Percentiles rank a stretch among this genome's conserved stretches.
Conservation (phyloP, 1,140 invertebrate species). For the Panagrolaimus sp. region DNA sequence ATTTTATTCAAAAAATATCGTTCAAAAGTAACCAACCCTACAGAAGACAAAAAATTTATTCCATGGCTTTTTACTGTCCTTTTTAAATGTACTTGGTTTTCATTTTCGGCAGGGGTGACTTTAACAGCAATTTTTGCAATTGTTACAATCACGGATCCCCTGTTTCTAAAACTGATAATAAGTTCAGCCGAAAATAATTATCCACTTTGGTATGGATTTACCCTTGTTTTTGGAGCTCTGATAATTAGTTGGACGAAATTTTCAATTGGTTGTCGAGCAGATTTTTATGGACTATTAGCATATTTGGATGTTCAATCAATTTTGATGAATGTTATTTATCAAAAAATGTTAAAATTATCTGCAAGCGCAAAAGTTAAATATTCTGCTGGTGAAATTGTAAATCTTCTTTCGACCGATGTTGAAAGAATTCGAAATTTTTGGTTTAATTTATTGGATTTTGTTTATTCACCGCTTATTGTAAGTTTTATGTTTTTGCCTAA, state of each 20-base stretch:
- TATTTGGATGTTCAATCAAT: background rate
- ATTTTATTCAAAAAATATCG: no score
- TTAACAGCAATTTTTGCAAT: no score
- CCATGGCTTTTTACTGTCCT: no score
- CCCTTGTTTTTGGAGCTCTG: background rate
- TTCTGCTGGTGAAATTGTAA: background rate
- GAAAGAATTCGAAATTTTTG: background rate
- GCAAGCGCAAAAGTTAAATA: background rate
- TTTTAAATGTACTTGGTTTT: no score
- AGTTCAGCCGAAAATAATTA: slow-evolving; percentile 2
- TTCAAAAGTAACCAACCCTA: no score
- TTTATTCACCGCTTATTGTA: background rate
- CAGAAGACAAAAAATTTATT: no score
- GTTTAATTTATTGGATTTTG: background rate
- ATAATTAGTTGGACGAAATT: background rate
- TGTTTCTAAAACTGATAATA: background rate
- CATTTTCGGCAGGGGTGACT: no score
- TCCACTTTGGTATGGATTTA: background rate
- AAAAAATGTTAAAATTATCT: background rate
- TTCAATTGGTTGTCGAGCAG: background rate
- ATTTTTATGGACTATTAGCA: background rate
- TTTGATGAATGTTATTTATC: background rate
- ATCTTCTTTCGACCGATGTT: background rate
- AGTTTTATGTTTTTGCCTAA: background rate
- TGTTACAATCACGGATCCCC: background rate